phyloP scores from a whole-genome alignment of 2,113 vertebrate genomes.

The Ciconia maguari region DNA sequence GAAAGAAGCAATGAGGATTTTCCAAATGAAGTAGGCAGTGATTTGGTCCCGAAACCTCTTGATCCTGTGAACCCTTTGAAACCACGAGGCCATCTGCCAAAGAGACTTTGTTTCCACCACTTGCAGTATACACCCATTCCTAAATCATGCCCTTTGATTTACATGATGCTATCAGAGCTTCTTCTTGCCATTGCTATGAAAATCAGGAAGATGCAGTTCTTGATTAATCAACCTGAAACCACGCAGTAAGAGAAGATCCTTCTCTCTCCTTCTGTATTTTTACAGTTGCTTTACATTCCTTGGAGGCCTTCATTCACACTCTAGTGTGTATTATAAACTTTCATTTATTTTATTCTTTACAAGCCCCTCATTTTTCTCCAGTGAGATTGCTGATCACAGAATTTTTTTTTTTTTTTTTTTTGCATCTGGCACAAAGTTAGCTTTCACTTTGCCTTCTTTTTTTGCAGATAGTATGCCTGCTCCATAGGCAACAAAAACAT shows the following conservation, averaged over 20 bases:
- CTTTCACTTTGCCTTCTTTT: background rate
- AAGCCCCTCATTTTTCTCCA: background rate
- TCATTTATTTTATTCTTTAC: background rate
- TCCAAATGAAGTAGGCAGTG: background rate
- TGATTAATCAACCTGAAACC: background rate
- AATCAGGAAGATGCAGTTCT: background rate
- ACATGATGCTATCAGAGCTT: background rate
- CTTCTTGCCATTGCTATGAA: background rate
- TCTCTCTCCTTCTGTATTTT: background rate
- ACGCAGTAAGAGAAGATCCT: background rate
- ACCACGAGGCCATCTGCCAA: background rate
- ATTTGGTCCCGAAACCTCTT: background rate
- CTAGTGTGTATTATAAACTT: background rate
- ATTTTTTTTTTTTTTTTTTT: background rate
- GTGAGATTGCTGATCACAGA: fast-evolving
- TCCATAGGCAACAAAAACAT: background rate
- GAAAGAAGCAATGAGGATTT: background rate
- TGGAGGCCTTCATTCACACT: background rate
- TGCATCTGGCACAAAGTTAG: background rate
- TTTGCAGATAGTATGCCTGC: background rate
- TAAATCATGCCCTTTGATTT: background rate
- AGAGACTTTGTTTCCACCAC: background rate
- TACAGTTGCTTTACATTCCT: background rate
- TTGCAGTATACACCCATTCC: background rate
- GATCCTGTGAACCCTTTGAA: background rate